phyloP scores from a whole-genome alignment of 2,797 vertebrate genomes.

The Mormyrops attenuatus region DNA sequence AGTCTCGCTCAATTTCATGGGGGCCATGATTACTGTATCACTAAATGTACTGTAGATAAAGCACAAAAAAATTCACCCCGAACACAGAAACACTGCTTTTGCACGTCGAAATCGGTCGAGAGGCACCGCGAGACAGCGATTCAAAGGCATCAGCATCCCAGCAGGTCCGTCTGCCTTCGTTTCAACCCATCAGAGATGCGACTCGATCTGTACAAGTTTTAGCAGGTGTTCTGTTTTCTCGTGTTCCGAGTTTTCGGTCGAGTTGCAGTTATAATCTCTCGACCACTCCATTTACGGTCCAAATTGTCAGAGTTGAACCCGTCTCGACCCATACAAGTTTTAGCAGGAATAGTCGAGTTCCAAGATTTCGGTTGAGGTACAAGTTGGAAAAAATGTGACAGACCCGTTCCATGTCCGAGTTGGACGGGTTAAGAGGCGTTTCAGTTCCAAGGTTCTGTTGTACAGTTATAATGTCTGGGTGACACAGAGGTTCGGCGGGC shows the following conservation, averaged over 20 bases:
- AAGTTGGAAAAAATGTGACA: neutral
- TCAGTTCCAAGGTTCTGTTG: neutral
- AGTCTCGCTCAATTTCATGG: no score
- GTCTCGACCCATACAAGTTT: neutral
- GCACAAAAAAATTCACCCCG: no score
- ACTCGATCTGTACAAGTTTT: no score
- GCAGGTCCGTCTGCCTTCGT: no score
- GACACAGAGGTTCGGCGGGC: neutral
- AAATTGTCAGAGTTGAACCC: neutral
- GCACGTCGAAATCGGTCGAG: no score
- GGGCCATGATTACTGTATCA: no score
- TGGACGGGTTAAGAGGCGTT: neutral
- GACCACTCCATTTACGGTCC: neutral
- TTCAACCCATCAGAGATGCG: no score
- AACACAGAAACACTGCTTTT: no score
- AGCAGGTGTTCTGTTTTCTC: no score
- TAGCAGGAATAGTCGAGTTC: neutral
- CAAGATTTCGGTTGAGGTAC: neutral
- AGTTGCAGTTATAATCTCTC: neutral
- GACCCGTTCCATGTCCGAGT: neutral
- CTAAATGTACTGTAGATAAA: no score
- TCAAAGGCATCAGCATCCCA: no score
- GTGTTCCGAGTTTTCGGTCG: neutral
- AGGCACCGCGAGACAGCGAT: no score
- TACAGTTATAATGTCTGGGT: neutral